Evolutionary conservation across 2,888 invertebrate species (phyloP).

Genomic region (Brenthis hecate): DNA sequence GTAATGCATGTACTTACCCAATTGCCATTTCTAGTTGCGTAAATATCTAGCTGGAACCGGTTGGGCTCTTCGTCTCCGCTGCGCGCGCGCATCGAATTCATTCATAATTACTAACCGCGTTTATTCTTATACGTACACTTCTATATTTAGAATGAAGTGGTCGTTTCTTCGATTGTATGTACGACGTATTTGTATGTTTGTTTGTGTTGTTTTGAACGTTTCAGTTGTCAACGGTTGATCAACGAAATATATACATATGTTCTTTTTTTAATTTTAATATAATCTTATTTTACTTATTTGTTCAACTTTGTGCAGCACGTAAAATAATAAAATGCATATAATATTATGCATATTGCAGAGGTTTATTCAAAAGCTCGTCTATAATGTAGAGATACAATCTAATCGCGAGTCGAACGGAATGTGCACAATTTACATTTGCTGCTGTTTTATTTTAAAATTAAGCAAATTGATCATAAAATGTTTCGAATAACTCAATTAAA

Average conservation of each 20-base stretch:
- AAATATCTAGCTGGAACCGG: slow-evolving; percentile 39
- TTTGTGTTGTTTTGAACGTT: background rate
- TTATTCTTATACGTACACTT: slow-evolving; percentile 11
- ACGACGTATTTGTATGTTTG: background rate
- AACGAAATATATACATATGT: too few relatives aligned
- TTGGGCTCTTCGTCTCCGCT: slow-evolving; percentile 33
- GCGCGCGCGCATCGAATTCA: slow-evolving; percentile 31
- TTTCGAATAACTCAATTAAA: slow-evolving; percentile 15
- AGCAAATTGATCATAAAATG: slow-evolving; percentile 9
- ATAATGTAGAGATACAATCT: slow-evolving; percentile 2
- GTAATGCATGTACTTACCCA: slow-evolving; percentile 5
- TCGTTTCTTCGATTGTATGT: background rate
- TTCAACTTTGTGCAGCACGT: too few relatives aligned
- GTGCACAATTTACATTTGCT: background rate
- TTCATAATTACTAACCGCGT: slow-evolving; percentile 29
- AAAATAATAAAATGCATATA: background rate
- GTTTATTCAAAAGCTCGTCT: background rate
- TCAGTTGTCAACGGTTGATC: background rate
- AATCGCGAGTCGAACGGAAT: slow-evolving; percentile 9
- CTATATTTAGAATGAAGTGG: background rate
- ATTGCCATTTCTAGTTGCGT: slow-evolving; percentile 39
- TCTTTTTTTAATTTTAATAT: too few relatives aligned
- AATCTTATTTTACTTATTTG: too few relatives aligned
- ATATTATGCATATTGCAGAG: background rate
- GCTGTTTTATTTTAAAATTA: background rate